These are phyloP conservation scores for Poecilobothrus nobilitatus DNA, from an alignment of 2,888 invertebrate genomes.

Conservation along the genomic window DNA sequence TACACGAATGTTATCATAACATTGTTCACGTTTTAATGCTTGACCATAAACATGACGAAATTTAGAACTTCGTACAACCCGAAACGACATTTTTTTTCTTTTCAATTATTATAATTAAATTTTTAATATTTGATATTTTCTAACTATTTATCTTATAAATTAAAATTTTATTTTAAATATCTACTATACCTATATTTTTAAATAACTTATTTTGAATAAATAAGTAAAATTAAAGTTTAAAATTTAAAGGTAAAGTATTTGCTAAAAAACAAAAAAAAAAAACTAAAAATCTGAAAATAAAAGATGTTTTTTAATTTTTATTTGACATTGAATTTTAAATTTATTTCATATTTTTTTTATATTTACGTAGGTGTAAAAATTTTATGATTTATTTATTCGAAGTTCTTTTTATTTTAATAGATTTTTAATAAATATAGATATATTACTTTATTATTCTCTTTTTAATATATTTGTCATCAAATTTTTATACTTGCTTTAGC, in stretches of 20 bases:
- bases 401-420: no score
- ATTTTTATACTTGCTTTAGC: no score
- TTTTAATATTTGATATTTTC: constrained; percentile 18
- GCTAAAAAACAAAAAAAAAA: not conserved
- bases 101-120: constrained; percentile 13
- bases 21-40: constrained; percentile 87
- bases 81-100: constrained; percentile 74
- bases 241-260: not conserved
- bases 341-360: no score
- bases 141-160: constrained; percentile 2
- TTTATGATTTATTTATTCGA: no score
- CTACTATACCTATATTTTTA: not conserved
- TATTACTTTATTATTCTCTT: no score
- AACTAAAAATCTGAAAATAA: not conserved
- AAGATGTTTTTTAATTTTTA: no score
- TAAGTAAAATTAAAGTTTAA: not conserved
- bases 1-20: constrained; percentile 94
- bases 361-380: no score
- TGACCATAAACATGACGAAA: constrained; percentile 90
- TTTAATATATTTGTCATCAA: no score
- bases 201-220: not conserved
- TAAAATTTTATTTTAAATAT: not conserved
- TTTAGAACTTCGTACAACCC: constrained; percentile 94
- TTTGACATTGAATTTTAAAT: no score
- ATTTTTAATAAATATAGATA: no score